A percentile compares a stretch with the other conserved stretches of the same genome.
Evolutionary conservation across 2,113 vertebrate genomes (phyloP).

Genomic region (Tichodroma muraria): DNA sequence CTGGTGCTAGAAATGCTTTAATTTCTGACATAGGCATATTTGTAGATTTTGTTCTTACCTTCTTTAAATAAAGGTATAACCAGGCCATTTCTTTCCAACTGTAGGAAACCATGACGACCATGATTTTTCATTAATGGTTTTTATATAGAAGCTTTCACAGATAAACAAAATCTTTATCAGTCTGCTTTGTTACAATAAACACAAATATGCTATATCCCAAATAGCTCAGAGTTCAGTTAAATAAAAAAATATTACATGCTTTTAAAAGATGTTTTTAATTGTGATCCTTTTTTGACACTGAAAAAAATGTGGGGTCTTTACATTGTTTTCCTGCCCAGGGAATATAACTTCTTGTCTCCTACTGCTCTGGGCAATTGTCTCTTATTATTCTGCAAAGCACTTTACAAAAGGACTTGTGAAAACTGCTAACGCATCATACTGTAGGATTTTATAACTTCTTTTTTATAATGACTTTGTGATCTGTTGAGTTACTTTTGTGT

Average conservation of each 20-base stretch:
- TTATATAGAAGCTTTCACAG: not conserved
- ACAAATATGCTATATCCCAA: not conserved
- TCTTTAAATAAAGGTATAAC: not conserved
- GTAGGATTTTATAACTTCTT: not conserved
- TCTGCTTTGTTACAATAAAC: not conserved
- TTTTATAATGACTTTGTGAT: not conserved
- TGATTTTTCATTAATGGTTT: not conserved
- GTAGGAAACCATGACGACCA: not conserved
- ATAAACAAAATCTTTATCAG: not conserved
- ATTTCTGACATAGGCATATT: not conserved
- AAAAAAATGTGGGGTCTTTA: not conserved
- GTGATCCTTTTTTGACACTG: not conserved
- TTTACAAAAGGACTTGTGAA: not conserved
- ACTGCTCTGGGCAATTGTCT: not conserved
- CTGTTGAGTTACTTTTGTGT: not conserved
- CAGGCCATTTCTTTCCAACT: not conserved
- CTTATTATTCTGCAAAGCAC: not conserved
- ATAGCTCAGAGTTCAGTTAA: not conserved
- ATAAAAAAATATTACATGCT: not conserved
- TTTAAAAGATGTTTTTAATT: not conserved
- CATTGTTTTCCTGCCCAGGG: not conserved
- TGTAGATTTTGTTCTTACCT: not conserved
- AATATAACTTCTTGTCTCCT: not conserved
- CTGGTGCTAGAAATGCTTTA: not conserved
- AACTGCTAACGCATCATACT: accelerated